These are phyloP conservation scores for Scolopax rusticola DNA, from an alignment of 2,797 vertebrate species.

Conservation along the genomic window DNA sequence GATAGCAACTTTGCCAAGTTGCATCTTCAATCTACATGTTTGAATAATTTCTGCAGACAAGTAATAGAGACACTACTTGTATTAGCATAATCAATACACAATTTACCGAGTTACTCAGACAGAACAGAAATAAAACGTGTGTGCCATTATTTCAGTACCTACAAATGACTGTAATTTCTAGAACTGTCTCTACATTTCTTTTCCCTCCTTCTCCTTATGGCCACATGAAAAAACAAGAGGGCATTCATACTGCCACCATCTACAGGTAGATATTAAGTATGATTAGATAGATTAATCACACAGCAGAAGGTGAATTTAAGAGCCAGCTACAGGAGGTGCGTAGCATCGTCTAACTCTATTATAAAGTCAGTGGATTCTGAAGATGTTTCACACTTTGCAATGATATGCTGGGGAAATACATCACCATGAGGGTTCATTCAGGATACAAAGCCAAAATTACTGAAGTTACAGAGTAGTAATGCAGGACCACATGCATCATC, in stretches of 20 bases:
- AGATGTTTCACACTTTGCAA: not conserved
- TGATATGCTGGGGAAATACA: conserved; percentile 21
- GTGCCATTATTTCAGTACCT: conserved; percentile 73
- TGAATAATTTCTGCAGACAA: conserved; percentile 78
- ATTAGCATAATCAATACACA: conserved; percentile 86
- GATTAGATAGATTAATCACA: conserved; percentile 53
- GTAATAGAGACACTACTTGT: conserved; percentile 75
- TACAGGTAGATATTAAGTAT: conserved; percentile 50
- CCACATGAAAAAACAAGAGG: conserved; percentile 52
- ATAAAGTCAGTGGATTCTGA: conserved; percentile 34
- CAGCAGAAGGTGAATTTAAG: conserved; percentile 53
- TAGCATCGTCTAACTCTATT: conserved; percentile 12
- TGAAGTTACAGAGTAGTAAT: not conserved
- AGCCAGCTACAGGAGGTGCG: not conserved
- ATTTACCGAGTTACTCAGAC: conserved; percentile 80
- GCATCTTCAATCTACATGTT: conserved; percentile 78
- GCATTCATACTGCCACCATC: conserved; percentile 26
- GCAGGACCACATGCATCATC: not conserved
- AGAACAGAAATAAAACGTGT: conserved; percentile 74
- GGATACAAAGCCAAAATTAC: conserved; percentile 14
- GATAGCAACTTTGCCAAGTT: conserved; percentile 63
- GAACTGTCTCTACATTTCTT: conserved; percentile 40
- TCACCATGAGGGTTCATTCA: conserved; percentile 3
- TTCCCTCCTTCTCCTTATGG: not conserved
- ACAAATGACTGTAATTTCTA: conserved; percentile 76